A percentile compares a stretch with the other conserved stretches of the same genome.
Evolutionary conservation across 2,888 invertebrate genomes (phyloP).

Genomic region (Peribatodes rhomboidaria): DNA sequence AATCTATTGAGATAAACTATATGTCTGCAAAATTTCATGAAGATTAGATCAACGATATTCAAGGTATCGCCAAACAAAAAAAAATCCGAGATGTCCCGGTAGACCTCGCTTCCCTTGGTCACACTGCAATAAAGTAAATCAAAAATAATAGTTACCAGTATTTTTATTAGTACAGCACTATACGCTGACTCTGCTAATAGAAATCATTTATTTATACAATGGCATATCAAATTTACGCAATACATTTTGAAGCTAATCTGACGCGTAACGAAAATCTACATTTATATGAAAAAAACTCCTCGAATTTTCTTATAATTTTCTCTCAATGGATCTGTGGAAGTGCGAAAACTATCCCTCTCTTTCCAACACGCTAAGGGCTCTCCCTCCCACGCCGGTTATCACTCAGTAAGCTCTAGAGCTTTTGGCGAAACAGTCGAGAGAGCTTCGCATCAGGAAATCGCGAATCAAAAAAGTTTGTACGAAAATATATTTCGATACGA

Average conservation of each 20-base stretch:
- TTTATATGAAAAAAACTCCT: conserved; percentile 15
- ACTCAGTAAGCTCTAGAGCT: conserved; percentile 58
- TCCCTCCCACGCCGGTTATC: conserved; percentile 43
- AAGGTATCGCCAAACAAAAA: no score
- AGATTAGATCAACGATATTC: no score
- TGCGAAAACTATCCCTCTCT: conserved; percentile 10
- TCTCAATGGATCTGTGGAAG: conserved; percentile 28
- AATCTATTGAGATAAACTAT: no score
- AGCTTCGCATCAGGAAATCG: conserved; percentile 44
- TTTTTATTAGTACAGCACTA: no score
- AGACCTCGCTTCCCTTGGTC: no score
- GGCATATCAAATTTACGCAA: conserved; percentile 2
- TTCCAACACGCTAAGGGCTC: conserved; percentile 10
- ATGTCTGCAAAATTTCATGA: no score
- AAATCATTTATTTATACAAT: background rate
- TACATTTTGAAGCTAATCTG: background rate
- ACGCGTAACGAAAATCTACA: conserved; percentile 1
- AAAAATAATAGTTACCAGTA: no score
- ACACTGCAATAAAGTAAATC: no score
- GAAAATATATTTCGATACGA: conserved; percentile 8
- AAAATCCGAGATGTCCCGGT: no score
- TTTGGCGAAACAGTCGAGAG: conserved; percentile 49
- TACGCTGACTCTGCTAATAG: background rate
- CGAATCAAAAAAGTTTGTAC: conserved; percentile 39
- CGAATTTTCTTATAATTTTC: conserved; percentile 16